Percentiles rank a stretch among this genome's conserved stretches.
Evolutionary conservation across 1,140 invertebrate species (phyloP).

Genomic region (Tetraneura akinire): DNA sequence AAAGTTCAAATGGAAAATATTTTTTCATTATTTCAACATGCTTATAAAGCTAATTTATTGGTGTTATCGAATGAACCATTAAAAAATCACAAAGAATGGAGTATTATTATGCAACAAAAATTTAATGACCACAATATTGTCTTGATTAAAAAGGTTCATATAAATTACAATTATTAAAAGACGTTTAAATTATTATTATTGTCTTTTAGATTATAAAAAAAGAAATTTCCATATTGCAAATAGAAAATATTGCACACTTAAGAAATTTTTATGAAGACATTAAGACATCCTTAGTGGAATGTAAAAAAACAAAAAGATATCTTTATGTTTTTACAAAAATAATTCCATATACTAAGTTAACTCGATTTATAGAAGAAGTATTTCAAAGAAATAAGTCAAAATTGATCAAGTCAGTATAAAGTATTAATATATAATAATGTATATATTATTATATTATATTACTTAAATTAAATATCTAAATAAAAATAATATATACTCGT

Average conservation of each 20-base stretch:
- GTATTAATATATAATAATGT: no score
- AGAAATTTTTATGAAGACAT: background rate
- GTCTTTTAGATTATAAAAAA: background rate
- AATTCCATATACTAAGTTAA: background rate
- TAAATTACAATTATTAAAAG: background rate
- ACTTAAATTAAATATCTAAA: background rate
- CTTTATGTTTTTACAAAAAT: conserved; percentile 21
- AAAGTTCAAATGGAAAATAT: background rate
- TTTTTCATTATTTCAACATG: background rate
- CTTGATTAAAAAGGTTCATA: conserved; percentile 23
- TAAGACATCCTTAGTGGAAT: background rate
- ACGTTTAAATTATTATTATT: background rate
- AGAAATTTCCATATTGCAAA: background rate
- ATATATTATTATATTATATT: no score
- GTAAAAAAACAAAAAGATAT: conserved; percentile 1
- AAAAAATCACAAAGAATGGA: background rate
- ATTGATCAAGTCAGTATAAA: background rate
- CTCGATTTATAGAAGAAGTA: conserved; percentile 13
- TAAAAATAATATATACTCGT: no score
- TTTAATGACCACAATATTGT: background rate
- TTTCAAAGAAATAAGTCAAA: conserved; percentile 7
- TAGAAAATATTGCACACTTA: background rate
- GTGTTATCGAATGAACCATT: background rate
- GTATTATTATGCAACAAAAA: conserved; percentile 30
- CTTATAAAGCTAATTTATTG: background rate